Conservation (phyloP, 2,113 vertebrate species). For the Carassius auratus region DNA sequence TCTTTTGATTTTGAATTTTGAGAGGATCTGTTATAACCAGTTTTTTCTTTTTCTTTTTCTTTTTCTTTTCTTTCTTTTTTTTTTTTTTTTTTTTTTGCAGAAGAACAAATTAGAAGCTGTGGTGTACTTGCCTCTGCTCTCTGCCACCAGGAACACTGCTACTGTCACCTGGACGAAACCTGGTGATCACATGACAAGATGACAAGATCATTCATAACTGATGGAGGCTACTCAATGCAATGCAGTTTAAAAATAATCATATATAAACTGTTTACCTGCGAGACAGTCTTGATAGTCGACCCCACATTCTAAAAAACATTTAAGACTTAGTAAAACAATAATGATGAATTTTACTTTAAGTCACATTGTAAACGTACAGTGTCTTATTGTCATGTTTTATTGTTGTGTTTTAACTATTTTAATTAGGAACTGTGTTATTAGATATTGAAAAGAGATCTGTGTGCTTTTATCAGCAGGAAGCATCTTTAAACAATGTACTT, state of each 20-base stretch:
- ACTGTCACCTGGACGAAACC: background rate
- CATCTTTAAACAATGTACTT: background rate
- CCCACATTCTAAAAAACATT: slow-evolving; percentile 62
- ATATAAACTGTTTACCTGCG: slow-evolving; percentile 60
- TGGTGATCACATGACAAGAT: background rate
- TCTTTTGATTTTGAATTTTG: too few relatives aligned
- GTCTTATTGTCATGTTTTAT: background rate
- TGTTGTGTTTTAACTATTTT: background rate
- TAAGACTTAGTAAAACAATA: background rate
- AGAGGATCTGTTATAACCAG: background rate
- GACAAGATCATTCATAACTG: background rate
- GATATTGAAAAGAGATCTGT: background rate
- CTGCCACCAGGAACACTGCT: background rate
- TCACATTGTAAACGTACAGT: background rate
- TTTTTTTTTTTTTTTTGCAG: background rate
- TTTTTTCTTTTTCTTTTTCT: too few relatives aligned
- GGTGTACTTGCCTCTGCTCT: slow-evolving; percentile 34
- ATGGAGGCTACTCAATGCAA: background rate
- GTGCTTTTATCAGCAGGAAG: background rate
- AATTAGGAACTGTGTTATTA: background rate
- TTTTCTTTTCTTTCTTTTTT: too few relatives aligned
- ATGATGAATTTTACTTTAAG: background rate
- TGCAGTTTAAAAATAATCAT: background rate
- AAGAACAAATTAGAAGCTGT: background rate
- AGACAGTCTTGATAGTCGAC: slow-evolving; percentile 68